Evolutionary conservation across 1,140 invertebrate species (phyloP), one percentile per base, ranked within the genome.

Genomic region (Sipha flava): DNA sequence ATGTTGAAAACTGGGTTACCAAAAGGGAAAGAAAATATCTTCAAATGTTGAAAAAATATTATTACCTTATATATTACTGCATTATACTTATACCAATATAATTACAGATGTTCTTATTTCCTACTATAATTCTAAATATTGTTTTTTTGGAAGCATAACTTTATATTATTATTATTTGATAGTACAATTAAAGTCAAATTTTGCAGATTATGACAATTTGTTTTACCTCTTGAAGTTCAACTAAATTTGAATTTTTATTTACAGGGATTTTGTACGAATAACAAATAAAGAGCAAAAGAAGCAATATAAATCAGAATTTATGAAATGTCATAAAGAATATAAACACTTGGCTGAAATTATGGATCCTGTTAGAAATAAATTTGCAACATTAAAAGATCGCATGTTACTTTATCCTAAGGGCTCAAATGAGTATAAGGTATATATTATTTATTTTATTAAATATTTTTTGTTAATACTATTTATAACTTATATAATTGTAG

Each of bases 301-400:
- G 81, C 88, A 89, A 82, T 97, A 97, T 87, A 96, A 95, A 87
- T 89, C 90, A 81, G 94, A 96, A 85, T 97, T 97, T 85, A 92
- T 92, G 84, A 88, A 88, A 79, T 90, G 95, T 84, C 96, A 95
- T 86, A 89, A 88, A 70, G 94, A 96, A 86, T 97, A 97, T 86
- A 86, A 89, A 82, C 85, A 88, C 82, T 86, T 96, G 81, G 91
- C 96, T 87, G 86, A 88, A 62, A 87, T 91, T 81, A 90, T 96
- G 9, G 91, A 93, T 81, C 89, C 89, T 82, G 93, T 95, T 18
- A 89, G 93, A 21, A 88, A 89, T 81, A 89, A 90, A 73, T 97
- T 97, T 87, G 89, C 89, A 80, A 86, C 90, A 73, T 87, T 96
- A 37, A 90, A 94, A 85, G 88, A 89, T 75, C 86, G 88, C 82